Percentiles rank a stretch among this genome's conserved stretches.
phyloP scores from a whole-genome alignment of 1,140 invertebrate species.

The Orius insidiosus region DNA sequence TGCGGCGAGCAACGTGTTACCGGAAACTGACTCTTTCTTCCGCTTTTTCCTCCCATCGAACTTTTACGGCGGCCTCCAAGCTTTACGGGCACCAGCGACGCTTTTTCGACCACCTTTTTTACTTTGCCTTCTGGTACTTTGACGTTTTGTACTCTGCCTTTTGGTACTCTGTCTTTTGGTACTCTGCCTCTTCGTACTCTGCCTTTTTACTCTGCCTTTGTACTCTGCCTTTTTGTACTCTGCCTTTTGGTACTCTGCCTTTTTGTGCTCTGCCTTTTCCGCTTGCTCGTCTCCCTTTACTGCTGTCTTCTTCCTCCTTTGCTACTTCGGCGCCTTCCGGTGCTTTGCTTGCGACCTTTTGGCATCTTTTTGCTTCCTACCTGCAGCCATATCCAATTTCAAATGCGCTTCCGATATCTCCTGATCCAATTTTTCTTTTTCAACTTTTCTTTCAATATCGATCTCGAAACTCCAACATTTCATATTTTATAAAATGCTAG shows the following conservation, averaged over 20 bases:
- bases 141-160: too few relatives aligned
- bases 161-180: not conserved
- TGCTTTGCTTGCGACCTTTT: not conserved
- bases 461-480: constrained; percentile 1
- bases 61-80: not conserved
- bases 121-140: constrained; percentile 13
- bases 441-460: not conserved
- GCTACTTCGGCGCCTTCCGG: not conserved
- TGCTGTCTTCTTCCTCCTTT: not conserved
- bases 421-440: too few relatives aligned
- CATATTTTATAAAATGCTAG: constrained; percentile 6
- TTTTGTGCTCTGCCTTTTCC: constrained; percentile 1
- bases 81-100: constrained; percentile 4
- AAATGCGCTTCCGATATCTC: too few relatives aligned
- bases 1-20: not conserved
- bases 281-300: not conserved
- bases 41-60: not conserved
- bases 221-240: constrained; percentile 13
- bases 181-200: constrained; percentile 3
- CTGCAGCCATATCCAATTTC: too few relatives aligned
- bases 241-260: constrained; percentile 14
- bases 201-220: too few relatives aligned
- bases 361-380: not conserved
- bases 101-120: constrained; percentile 8
- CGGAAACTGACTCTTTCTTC: not conserved